Evolutionary conservation across 1,140 invertebrate species (phyloP).

Genomic region (Drosophila fuyamai): DNA sequence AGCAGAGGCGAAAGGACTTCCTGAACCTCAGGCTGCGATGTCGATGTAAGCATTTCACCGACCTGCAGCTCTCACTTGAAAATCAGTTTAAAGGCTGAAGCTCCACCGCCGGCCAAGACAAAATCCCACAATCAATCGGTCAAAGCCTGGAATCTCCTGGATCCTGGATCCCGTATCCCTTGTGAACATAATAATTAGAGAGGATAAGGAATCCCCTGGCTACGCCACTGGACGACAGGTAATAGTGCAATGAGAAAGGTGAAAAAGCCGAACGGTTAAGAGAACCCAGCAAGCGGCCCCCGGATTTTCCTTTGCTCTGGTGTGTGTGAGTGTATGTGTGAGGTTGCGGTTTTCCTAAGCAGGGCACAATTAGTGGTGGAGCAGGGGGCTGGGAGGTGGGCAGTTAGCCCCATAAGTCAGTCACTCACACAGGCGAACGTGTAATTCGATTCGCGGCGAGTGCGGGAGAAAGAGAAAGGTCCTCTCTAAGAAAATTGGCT

Average conservation of each 20-base stretch:
- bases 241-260: slow-evolving; percentile 44
- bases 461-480: slow-evolving; percentile 40
- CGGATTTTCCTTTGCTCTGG: too few relatives aligned
- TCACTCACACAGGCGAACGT: slow-evolving; percentile 60
- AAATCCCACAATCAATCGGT: slow-evolving; percentile 30
- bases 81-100: slow-evolving; percentile 17
- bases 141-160: slow-evolving; percentile 12
- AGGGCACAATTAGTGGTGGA: slow-evolving; percentile 65
- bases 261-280: slow-evolving; percentile 57
- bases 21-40: not conserved
- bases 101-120: slow-evolving; percentile 1
- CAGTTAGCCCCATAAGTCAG: slow-evolving; percentile 79
- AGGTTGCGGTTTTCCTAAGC: slow-evolving; percentile 57
- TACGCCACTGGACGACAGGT: slow-evolving; percentile 22
- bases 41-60: slow-evolving; percentile 8
- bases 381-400: slow-evolving; percentile 27
- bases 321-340: slow-evolving; percentile 15
- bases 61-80: slow-evolving; percentile 7
- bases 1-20: not conserved
- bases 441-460: slow-evolving; percentile 73
- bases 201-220: not conserved
- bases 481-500: slow-evolving; percentile 77
- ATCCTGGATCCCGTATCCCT: not conserved
- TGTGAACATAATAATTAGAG: slow-evolving; percentile 29
- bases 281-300: slow-evolving; percentile 51